These are phyloP conservation scores for Cyanoderma ruficeps DNA, from an alignment of 2,113 vertebrate species.

Conservation along the genomic window DNA sequence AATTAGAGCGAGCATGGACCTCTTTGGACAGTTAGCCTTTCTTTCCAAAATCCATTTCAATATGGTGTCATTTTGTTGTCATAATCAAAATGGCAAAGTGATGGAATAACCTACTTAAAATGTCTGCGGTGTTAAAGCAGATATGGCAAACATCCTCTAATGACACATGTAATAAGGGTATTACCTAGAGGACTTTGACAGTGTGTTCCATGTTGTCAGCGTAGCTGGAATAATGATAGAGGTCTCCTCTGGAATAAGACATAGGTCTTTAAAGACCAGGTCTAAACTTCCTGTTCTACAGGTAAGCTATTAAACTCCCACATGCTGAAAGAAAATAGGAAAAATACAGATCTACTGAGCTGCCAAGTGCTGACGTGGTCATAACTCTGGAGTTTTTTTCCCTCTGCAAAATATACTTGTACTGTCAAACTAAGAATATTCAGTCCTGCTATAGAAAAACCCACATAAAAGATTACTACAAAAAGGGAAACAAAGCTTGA, in stretches of 20 bases:
- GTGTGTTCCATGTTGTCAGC: slow-evolving; percentile 80
- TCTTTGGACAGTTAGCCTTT: slow-evolving; percentile 88
- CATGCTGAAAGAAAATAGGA: slow-evolving; percentile 23
- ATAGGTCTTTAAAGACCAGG: slow-evolving; percentile 78
- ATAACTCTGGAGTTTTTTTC: slow-evolving; percentile 1
- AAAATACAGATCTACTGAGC: not conserved
- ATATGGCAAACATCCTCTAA: slow-evolving; percentile 78
- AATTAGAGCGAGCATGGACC: slow-evolving; percentile 85
- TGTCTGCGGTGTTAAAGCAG: slow-evolving; percentile 75
- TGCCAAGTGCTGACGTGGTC: not conserved
- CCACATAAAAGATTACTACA: not conserved
- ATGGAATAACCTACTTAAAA: slow-evolving; percentile 85
- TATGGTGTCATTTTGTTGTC: slow-evolving; percentile 85
- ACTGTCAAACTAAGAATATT: not conserved
- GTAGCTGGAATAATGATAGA: slow-evolving; percentile 78
- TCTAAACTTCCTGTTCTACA: slow-evolving; percentile 79
- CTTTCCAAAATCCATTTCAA: slow-evolving; percentile 84
- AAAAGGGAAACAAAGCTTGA: not conserved
- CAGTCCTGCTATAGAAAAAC: not conserved
- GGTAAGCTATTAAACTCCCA: slow-evolving; percentile 74
- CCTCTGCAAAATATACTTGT: not conserved
- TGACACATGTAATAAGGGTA: slow-evolving; percentile 79
- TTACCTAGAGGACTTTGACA: slow-evolving; percentile 83
- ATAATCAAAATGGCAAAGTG: slow-evolving; percentile 87
- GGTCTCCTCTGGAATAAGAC: slow-evolving; percentile 69